These are phyloP conservation scores for Felis catus DNA, from an alignment of 2,113 vertebrate species.

Conservation along the genomic window F.catus_Fca126_mat1.0 CM031414.1:66120001-66120500, in stretches of 20 bases:
- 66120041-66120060: too few species aligned
- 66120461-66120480: neutral
- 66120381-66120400: neutral
- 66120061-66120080: too few species aligned
- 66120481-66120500: neutral
- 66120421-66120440: neutral
- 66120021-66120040: too few species aligned
- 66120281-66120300: neutral
- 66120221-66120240: neutral
- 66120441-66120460: neutral
- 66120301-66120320: neutral
- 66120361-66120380: neutral
- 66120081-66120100: neutral
- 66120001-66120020: too few species aligned
- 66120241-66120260: neutral
- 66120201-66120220: neutral
- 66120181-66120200: neutral
- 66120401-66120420: neutral
- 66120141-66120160: neutral
- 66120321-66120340: neutral
- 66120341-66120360: neutral
- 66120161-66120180: neutral
- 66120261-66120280: neutral
- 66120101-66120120: neutral
- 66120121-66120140: slow-evolving; percentile 2